phyloP scores from a whole-genome alignment of 2,797 vertebrate genomes.

The Pantherophis alleghaniensis region DNA sequence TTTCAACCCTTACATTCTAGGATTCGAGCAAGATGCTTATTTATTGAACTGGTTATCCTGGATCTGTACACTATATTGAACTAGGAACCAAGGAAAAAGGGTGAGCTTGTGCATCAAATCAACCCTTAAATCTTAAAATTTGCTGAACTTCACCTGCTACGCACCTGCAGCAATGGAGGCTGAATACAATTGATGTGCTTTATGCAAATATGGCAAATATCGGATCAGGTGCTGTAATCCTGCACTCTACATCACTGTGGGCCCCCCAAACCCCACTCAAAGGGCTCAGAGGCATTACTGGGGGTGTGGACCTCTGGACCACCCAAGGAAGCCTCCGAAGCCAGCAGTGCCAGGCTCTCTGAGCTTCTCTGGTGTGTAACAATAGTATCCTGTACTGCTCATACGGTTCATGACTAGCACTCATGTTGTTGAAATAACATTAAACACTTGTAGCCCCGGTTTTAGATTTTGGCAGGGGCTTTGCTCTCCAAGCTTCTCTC shows the following conservation, averaged over 20 bases:
- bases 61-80: neutral
- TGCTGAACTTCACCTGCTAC: neutral
- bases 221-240: neutral
- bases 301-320: neutral
- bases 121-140: neutral
- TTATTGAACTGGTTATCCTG: neutral
- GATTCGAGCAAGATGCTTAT: neutral
- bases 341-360: neutral
- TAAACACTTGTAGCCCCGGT: too few species aligned
- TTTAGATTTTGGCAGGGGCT: too few species aligned
- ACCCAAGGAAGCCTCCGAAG: neutral
- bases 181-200: neutral
- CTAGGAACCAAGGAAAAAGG: neutral
- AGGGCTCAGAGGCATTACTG: neutral
- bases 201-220: neutral
- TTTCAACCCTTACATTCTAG: neutral
- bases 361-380: neutral
- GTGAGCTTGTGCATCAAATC: neutral
- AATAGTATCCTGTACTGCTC: neutral
- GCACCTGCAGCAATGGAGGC: neutral
- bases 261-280: neutral
- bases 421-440: too few species aligned
- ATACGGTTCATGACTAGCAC: accelerated
- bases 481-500: too few species aligned
- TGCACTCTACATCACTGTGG: neutral